These are phyloP conservation scores for Brachionus manjavacas DNA, from an alignment of 1,140 invertebrate genomes.

Conservation along the genomic window DNA sequence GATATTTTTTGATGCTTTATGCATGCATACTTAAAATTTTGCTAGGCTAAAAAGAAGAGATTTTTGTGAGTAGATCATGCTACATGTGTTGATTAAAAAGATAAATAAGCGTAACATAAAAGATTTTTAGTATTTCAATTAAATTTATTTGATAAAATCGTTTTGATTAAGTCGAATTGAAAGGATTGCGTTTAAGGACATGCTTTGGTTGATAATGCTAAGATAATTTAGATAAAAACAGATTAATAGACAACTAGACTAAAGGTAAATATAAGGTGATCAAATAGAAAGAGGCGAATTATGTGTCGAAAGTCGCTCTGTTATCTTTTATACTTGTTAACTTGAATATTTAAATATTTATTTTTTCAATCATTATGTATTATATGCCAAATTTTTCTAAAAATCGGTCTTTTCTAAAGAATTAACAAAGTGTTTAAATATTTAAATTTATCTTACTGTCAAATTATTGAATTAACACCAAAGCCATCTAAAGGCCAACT, in stretches of 20 bases:
- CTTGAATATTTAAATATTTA: slow-evolving; percentile 1
- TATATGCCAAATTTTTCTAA: background rate
- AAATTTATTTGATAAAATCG: background rate
- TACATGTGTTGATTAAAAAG: background rate
- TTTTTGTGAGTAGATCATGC: background rate
- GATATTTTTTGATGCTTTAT: too few species aligned
- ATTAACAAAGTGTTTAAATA: background rate
- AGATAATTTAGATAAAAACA: background rate
- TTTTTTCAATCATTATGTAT: background rate
- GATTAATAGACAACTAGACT: slow-evolving; percentile 11
- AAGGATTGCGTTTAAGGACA: background rate
- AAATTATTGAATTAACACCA: background rate
- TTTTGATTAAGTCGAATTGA: background rate
- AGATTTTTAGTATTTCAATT: background rate
- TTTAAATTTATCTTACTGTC: background rate
- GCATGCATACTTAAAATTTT: too few species aligned
- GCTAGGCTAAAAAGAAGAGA: background rate
- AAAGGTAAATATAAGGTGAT: background rate
- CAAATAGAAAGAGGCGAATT: background rate
- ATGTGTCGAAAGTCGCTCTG: background rate
- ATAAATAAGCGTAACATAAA: background rate
- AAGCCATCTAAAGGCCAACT: too few species aligned
- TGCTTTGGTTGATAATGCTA: background rate
- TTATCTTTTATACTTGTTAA: background rate
- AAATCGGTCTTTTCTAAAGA: background rate